A percentile compares a stretch with the other conserved stretches of the same genome.
Evolutionary conservation across 2,888 invertebrate genomes (phyloP).

Genomic region (Zhengitettix transpicula): DNA sequence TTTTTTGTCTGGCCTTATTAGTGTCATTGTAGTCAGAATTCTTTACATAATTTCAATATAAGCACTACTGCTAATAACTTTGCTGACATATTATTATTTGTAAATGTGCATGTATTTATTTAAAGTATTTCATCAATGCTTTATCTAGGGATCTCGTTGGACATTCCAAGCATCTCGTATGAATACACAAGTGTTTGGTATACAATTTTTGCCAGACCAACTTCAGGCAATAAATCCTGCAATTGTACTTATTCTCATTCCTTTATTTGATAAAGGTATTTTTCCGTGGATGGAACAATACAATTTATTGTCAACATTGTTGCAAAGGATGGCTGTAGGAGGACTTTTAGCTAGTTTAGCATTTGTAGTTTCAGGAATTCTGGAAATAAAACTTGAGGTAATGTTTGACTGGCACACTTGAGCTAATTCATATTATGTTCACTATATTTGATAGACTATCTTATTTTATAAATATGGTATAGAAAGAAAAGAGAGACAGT

Average conservation of each 20-base stretch:
- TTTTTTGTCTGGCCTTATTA: no score
- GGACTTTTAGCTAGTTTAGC: slow-evolving; percentile 47
- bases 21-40: no score
- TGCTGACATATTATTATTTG: no score
- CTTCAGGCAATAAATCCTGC: slow-evolving; percentile 65
- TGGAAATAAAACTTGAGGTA: slow-evolving; percentile 41
- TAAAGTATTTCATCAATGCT: background rate
- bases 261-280: slow-evolving; percentile 37
- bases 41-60: no score
- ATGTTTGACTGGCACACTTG: background rate
- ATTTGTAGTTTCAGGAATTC: slow-evolving; percentile 42
- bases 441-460: no score
- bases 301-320: slow-evolving; percentile 32
- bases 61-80: no score
- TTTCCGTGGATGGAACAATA: slow-evolving; percentile 35
- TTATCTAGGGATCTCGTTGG: slow-evolving; percentile 54
- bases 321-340: slow-evolving; percentile 61
- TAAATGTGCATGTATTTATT: no score
- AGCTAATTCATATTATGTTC: no score
- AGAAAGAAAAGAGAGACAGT: no score
- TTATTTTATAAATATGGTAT: no score
- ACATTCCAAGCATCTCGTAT: slow-evolving; percentile 59
- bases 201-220: slow-evolving; percentile 50
- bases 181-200: slow-evolving; percentile 33
- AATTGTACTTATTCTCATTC: slow-evolving; percentile 53